Evolutionary conservation across 1,140 invertebrate genomes (phyloP), one percentile per base, ranked within the genome.

Genomic region (Leptinotarsa texana): DNA sequence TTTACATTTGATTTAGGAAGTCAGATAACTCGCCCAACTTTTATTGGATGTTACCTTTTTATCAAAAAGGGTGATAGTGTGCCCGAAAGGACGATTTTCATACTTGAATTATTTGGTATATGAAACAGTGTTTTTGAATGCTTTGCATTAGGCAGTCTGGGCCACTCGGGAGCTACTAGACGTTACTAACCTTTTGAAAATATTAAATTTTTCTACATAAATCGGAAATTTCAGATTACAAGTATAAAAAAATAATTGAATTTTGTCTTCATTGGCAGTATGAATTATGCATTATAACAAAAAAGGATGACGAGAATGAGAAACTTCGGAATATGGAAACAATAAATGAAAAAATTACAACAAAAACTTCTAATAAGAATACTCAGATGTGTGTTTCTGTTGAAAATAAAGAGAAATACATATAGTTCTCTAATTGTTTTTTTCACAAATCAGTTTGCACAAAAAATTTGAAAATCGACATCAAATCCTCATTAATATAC

Each of bases 1-100:
- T 68, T 68, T 68, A 68, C 66, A 68, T 68, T 68, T 68, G 66
- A 68, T 68, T 68, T 68, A 42, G 66, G 33, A 68, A 68, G 66
- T 68, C 66, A 68, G 66, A 68, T 68, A 68, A 68, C 66, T 68
- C 22, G 66, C 33, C 66, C 22, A 68, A 68, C 24, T 68, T 68
- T 68, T 68, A 68, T 68, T 68, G 66, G 66, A 68, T 68, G 66
- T 68, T 33, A 68, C 22, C 66, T 68, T 68, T 68, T 42, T 68
- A 33, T 33, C 33, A 68, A 18, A 42, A 68, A 42, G 33, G 66
- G 33, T 13, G 22, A 42, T 27, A 33, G 22, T 33, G 33, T 33
- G 66, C 66, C 42, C n/a, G 13, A 68, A 51, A 13, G 17, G 49
- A 48, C 66, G 66, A 68, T 68, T 68, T 18, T 11, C 3, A 51